Evolutionary conservation across 2,888 invertebrate species (phyloP).

Genomic region (Aleiodes testaceus): DNA sequence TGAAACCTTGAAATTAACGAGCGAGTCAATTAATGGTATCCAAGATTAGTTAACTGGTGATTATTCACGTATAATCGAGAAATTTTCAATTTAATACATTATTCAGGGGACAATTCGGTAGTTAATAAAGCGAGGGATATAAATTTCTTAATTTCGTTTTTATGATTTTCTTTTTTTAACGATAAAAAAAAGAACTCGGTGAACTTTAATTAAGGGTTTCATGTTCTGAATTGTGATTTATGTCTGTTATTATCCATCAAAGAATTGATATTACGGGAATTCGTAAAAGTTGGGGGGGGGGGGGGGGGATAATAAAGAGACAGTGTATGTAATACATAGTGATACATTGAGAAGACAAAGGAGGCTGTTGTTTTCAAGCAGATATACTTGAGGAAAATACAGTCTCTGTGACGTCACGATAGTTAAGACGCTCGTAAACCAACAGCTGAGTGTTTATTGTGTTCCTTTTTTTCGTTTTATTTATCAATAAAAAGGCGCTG

Average conservation of each 20-base stretch:
- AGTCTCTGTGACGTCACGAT: conserved; percentile 49
- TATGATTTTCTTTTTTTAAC: background rate
- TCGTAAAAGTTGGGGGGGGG: background rate
- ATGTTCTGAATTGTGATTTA: background rate
- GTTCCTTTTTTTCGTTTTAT: background rate
- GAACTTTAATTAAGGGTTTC: background rate
- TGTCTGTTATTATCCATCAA: background rate
- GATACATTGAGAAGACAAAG: conserved; percentile 27
- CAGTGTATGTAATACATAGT: conserved; percentile 1
- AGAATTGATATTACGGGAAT: background rate
- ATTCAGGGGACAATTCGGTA: background rate
- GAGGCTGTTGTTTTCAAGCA: conserved; percentile 30
- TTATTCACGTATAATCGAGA: conserved; percentile 14
- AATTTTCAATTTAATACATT: conserved; percentile 12
- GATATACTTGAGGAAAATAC: conserved; percentile 47
- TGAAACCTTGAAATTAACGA: conserved; percentile 28
- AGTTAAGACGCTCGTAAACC: conserved; percentile 43
- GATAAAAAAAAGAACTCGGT: background rate
- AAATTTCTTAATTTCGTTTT: background rate
- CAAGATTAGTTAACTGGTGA: conserved; percentile 14
- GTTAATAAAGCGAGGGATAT: too few species aligned
- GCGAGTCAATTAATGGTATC: conserved; percentile 30
- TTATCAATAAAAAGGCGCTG: background rate
- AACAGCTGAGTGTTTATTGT: conserved; percentile 31
- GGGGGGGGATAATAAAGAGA: conserved; percentile 7